Evolutionary conservation across 2,888 invertebrate species (phyloP), one percentile per base, ranked within the genome.

Genomic region (Fragum sueziense): DNA sequence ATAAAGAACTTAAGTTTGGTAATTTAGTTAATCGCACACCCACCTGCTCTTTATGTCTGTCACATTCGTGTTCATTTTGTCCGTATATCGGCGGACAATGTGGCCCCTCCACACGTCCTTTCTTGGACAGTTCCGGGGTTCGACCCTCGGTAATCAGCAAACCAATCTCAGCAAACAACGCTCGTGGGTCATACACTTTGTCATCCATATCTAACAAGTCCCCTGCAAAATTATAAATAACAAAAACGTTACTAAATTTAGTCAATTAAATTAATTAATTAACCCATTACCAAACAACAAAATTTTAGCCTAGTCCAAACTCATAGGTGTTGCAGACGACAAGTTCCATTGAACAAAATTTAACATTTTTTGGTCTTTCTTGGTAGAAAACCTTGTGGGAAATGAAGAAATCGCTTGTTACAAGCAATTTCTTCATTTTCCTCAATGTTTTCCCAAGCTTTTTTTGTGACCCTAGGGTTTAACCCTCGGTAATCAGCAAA

Each of bases 21-120:
- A n/a, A n/a, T n/a, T n/a, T n/a, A n/a, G n/a, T n/a, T n/a, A n/a
- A n/a, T n/a, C n/a, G n/a, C n/a, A n/a, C n/a, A n/a, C 52, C 52
- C 68, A 87, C 87, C 86, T 87, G 85, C 59, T 86, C 84, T 57
- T 84, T 85, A 29, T 86, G 86, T 34, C 82, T 76, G 65, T 91
- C 90, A 86, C 93, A 93, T 27, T 85, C 85, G 76, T 89, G 93
- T 34, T 73, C 73, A 17, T 61, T 70, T 1, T 92, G 90, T 88
- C 94, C 93, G 82, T 93, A 86, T 75, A 93, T 90, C 27, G 84
- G 86, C 17, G 91, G 94, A 90, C 96, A 95, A 91, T 96, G 96
- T 34, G 96, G 96, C 51, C 96, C 96, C 93, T 96, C 96, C 86
- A 94, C 94, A 92, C 95, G 95, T 51, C 95, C 95, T 87, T 95